phyloP scores from a whole-genome alignment of 2,888 invertebrate genomes.

The Melipona beecheii region DNA sequence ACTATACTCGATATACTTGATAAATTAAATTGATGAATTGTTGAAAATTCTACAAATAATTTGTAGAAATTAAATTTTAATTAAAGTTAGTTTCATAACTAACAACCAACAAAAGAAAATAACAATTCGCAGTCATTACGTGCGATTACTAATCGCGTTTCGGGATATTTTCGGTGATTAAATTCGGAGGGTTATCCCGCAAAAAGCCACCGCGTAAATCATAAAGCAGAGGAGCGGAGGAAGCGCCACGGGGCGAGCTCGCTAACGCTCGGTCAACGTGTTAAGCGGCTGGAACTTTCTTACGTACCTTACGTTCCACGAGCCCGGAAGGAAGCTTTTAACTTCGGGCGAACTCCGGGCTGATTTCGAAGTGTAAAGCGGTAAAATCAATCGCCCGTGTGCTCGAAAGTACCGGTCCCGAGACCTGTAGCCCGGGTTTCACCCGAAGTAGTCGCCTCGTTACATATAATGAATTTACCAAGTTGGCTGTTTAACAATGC shows the following conservation, averaged over 20 bases:
- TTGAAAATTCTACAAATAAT: no score
- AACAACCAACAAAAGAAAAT: no score
- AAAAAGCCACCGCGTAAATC: neutral
- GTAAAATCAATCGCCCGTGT: constrained; percentile 45
- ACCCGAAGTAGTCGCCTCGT: constrained; percentile 52
- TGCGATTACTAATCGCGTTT: neutral
- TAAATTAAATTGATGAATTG: neutral
- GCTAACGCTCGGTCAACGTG: neutral
- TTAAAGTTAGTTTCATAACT: no score
- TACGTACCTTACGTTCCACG: neutral
- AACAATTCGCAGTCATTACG: neutral
- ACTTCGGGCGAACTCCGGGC: neutral
- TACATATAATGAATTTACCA: constrained; percentile 68
- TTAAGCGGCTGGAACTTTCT: neutral
- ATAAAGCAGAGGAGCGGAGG: neutral
- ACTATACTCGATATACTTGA: neutral
- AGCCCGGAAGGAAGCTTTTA: neutral
- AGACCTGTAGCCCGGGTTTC: neutral
- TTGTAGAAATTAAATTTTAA: no score
- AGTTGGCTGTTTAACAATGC: constrained; percentile 70
- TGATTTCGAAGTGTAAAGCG: constrained; percentile 34
- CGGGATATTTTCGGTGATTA: neutral
- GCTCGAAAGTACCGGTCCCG: neutral
- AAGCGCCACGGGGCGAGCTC: no score
- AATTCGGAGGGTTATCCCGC: neutral